Conservation (phyloP, 2,888 invertebrate genomes). For the Macrophya annulata region DNA sequence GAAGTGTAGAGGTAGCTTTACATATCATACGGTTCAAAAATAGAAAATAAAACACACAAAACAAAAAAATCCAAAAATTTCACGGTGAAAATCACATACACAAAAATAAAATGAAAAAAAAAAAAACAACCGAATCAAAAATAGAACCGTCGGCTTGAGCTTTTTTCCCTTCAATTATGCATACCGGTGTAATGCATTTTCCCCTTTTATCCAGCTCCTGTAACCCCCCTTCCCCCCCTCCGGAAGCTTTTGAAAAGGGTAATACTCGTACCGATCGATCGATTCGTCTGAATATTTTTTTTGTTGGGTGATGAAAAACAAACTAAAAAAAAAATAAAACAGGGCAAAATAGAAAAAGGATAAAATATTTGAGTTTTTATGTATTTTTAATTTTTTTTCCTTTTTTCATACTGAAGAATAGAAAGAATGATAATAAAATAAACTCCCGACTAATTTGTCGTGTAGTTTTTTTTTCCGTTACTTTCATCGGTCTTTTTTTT, state of each 20-base stretch:
- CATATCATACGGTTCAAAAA: background rate
- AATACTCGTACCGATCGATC: background rate
- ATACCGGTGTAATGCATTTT: conserved; percentile 3
- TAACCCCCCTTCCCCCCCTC: background rate
- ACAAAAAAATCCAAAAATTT: background rate
- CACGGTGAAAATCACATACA: background rate
- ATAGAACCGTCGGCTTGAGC: background rate
- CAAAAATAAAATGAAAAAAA: background rate
- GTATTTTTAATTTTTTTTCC: too few species aligned
- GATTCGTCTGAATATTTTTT: background rate
- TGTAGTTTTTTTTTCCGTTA: too few species aligned
- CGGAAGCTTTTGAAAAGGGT: background rate
- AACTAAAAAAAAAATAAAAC: background rate
- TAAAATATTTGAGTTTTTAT: background rate
- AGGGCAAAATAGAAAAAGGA: background rate
- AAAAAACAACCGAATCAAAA: background rate
- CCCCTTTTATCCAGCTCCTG: background rate
- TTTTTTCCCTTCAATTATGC: conserved; percentile 23
- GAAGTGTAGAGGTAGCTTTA: background rate
- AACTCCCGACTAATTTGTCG: too few species aligned
- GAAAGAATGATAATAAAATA: too few species aligned
- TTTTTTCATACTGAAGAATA: too few species aligned
- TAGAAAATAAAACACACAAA: background rate
- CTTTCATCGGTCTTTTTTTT: too few species aligned
- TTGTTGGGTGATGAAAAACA: background rate